Evolutionary conservation across 2,888 invertebrate genomes (phyloP), one percentile per base, ranked within the genome.

Genomic region (Oxystoma pomonae): DNA sequence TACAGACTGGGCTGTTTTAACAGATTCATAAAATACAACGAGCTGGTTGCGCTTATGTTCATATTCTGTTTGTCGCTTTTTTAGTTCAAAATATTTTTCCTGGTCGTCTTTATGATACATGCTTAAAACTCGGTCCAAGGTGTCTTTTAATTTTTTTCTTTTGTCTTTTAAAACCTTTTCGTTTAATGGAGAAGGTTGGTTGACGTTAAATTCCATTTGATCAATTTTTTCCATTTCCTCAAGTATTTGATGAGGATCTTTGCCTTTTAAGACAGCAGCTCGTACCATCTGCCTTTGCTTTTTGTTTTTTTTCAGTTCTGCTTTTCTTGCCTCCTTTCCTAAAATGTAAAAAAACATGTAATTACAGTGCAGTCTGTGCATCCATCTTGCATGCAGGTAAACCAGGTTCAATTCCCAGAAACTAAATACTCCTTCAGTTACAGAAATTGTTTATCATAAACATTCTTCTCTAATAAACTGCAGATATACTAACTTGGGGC

Each of bases 101-200:
- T 94, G 94, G 76, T 98, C 96, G 80, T 98, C 97, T 83, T 96
- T 96, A 74, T 96, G 92, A 94, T 97, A 96, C 85, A 97, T 90
- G 81, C 92, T 90, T 78, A 96, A 86, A 50, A 98, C 96, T 74
- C 97, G 86, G 71, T 96, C 95, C 80, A 97, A 89, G 1, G 98
- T 98, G 79, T 98, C 98, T 79, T 92, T 89, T 50, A 98, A 83
- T 78, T 98, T 98, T 79, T 96, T 96, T 67, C 98, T 83, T 81
- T 98, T 98, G 75, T 98, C 98, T 78, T 96, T 94, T 58, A 98
- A 82, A 1, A 98, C 98, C 83, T 97, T 97, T 78, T 98, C 97
- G 82, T 96, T 98, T 1, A 98, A 82, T 0, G 95, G 94, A 19
- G 97, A 96, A 20, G 97, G 94, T 77, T 96, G 94, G 71, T 93